phyloP scores from a whole-genome alignment of 2,888 invertebrate species.

The Linhomoeus sp. region DNA sequence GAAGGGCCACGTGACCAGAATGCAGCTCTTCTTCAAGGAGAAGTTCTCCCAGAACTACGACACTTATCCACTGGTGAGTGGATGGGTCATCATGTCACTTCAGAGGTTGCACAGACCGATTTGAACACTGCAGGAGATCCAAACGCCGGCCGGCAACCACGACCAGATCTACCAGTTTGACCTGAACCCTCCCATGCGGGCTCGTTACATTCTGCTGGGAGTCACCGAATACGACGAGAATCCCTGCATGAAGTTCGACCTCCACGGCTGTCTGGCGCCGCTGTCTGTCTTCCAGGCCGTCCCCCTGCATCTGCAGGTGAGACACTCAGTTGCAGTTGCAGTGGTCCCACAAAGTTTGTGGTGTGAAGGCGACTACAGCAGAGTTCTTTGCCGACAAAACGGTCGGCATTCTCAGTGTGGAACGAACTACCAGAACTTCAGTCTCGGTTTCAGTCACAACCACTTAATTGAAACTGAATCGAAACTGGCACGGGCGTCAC shows the following conservation, averaged over 20 bases:
- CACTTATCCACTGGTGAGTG: constrained; percentile 59
- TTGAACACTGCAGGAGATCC: constrained; percentile 37
- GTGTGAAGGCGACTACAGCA: too few relatives aligned
- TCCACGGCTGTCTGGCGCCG: constrained; percentile 66
- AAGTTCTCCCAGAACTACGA: constrained; percentile 81
- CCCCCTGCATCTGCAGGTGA: constrained; percentile 17
- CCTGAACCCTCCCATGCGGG: constrained; percentile 73
- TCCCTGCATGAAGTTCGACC: constrained; percentile 79
- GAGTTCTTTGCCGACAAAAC: too few relatives aligned
- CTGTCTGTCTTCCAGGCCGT: constrained; percentile 17
- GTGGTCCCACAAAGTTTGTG: too few relatives aligned
- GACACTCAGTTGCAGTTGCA: too few relatives aligned
- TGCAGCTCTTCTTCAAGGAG: constrained; percentile 88
- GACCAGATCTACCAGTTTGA: constrained; percentile 90
- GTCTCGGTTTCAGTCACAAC: too few relatives aligned
- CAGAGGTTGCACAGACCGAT: background rate
- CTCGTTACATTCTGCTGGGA: constrained; percentile 75
- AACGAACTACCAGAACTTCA: too few relatives aligned
- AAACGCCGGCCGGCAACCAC: constrained; percentile 43
- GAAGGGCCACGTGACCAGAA: constrained; percentile 74
- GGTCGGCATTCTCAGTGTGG: too few relatives aligned
- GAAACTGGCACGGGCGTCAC: too few relatives aligned
- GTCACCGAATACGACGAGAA: constrained; percentile 92
- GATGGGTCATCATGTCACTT: too few relatives aligned
- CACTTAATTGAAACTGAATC: too few relatives aligned